phyloP scores from a whole-genome alignment of 2,888 invertebrate species.

The Steinernema scapterisci region DNA sequence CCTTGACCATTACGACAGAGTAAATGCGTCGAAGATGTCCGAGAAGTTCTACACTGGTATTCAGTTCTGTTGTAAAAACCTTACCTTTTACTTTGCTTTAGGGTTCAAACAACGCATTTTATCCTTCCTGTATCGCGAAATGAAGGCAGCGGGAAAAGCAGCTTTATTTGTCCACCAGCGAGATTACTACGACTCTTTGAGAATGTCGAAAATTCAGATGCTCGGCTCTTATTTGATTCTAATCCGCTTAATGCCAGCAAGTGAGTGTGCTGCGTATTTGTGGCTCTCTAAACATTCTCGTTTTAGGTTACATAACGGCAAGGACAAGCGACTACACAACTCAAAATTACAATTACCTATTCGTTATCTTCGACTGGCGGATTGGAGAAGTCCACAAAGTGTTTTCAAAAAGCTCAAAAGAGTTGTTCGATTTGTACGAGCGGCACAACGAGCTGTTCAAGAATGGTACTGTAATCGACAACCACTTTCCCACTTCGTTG shows the following conservation, averaged over 20 bases:
- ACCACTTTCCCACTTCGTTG: conserved; percentile 43
- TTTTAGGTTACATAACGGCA: too few relatives aligned
- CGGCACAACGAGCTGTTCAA: conserved; percentile 39
- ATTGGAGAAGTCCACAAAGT: conserved; percentile 28
- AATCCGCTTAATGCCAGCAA: conserved; percentile 38
- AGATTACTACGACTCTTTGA: conserved; percentile 39
- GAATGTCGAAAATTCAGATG: conserved; percentile 45
- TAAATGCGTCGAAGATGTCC: conserved; percentile 5
- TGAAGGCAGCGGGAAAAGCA: conserved; percentile 35
- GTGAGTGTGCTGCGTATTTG: too few relatives aligned
- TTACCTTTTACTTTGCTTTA: conserved; percentile 4
- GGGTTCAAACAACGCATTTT: conserved; percentile 49
- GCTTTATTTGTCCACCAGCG: conserved; percentile 42
- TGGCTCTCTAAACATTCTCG: neutral
- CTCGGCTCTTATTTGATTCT: conserved; percentile 42
- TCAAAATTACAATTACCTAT: conserved; percentile 36
- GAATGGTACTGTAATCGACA: conserved; percentile 36
- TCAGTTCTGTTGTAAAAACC: conserved; percentile 26
- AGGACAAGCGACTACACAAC: neutral
- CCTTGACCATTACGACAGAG: conserved; percentile 29
- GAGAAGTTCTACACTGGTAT: conserved; percentile 42
- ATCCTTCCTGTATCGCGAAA: conserved; percentile 45
- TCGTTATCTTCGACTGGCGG: conserved; percentile 51
- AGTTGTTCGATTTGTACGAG: conserved; percentile 41
- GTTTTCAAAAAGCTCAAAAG: conserved; percentile 36